phyloP scores from a whole-genome alignment of 2,797 vertebrate genomes.

The Vespertilio murinus region DNA sequence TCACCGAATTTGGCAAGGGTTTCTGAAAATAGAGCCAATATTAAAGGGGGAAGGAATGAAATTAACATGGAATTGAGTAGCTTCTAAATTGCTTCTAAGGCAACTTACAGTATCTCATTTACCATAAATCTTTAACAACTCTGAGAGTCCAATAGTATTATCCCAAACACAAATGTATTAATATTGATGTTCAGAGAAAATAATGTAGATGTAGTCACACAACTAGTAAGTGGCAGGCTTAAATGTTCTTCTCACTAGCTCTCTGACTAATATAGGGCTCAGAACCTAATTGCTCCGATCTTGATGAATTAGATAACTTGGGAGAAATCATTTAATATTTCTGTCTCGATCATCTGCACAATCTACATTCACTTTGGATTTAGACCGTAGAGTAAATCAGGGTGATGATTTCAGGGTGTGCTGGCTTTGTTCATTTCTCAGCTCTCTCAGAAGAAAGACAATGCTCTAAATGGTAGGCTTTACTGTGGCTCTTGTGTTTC shows the following conservation, averaged over 20 bases:
- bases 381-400: not conserved
- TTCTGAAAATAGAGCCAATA: not conserved
- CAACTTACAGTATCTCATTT: not conserved
- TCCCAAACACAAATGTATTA: not conserved
- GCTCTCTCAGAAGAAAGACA: conserved; percentile 20
- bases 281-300: not conserved
- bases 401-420: not conserved
- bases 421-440: conserved; percentile 8
- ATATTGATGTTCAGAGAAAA: not conserved
- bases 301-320: not conserved
- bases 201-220: not conserved
- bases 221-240: not conserved
- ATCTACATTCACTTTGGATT: not conserved
- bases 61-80: not conserved
- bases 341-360: not conserved
- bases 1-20: not conserved
- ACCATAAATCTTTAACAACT: not conserved
- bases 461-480: not conserved
- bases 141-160: not conserved
- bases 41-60: not conserved
- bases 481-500: not conserved
- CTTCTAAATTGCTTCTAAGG: not conserved
- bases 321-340: conserved; percentile 19
- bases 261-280: not conserved
- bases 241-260: not conserved